phyloP scores from a whole-genome alignment of 53 echinoderm and acorn worm genomes.

The Holothuria leucospilota region DNA sequence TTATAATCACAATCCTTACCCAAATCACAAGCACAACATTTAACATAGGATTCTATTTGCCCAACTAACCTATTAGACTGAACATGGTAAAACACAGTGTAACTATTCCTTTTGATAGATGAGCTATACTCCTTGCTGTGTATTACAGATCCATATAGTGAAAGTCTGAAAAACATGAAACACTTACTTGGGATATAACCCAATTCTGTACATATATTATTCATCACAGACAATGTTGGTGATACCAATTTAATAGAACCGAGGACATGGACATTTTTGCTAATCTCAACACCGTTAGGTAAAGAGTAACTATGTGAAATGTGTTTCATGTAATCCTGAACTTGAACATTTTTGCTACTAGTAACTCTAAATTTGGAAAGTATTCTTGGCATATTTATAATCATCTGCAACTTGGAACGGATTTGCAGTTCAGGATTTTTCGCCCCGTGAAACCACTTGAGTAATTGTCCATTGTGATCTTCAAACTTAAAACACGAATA shows the following conservation, averaged over 20 bases:
- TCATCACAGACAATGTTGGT: background rate
- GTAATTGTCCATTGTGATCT: conserved; percentile 43
- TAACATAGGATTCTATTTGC: too few species aligned
- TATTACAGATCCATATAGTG: too few species aligned
- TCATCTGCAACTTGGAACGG: background rate
- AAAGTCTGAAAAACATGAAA: too few species aligned
- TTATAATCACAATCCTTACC: too few species aligned
- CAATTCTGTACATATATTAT: too few species aligned
- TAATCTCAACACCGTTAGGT: background rate
- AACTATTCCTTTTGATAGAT: too few species aligned
- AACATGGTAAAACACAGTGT: too few species aligned
- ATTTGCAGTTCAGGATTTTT: conserved; percentile 48
- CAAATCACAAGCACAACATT: too few species aligned
- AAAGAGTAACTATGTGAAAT: background rate
- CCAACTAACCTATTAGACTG: too few species aligned
- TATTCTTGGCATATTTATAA: conserved; percentile 6
- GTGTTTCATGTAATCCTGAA: background rate
- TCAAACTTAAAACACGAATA: conserved; percentile 60
- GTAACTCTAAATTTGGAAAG: background rate
- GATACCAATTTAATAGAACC: background rate
- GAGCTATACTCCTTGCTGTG: too few species aligned
- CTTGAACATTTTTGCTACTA: background rate
- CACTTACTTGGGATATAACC: too few species aligned
- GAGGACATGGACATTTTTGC: background rate
- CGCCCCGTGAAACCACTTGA: conserved; percentile 41